These are phyloP conservation scores for Latrodectus hesperus DNA, from an alignment of 2,888 invertebrate species.

Conservation along the genomic window DNA sequence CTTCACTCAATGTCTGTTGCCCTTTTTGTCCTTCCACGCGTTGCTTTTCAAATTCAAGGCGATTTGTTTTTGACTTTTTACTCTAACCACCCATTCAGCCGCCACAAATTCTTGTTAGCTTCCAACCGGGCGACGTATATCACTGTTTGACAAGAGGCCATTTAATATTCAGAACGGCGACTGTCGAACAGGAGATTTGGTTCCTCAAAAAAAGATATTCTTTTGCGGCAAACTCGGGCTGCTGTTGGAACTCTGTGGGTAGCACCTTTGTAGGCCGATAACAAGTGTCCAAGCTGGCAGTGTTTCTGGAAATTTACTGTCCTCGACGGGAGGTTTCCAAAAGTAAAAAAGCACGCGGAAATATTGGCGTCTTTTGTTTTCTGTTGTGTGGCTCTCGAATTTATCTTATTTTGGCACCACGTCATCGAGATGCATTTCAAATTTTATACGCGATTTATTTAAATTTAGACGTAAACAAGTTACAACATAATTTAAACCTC, in stretches of 20 bases:
- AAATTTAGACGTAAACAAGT: no score
- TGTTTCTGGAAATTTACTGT: slow-evolving; percentile 45
- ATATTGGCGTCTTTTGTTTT: slow-evolving; percentile 18
- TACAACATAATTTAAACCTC: no score
- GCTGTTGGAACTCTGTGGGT: slow-evolving; percentile 22
- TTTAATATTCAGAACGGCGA: slow-evolving; percentile 36
- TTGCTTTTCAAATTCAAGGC: not conserved
- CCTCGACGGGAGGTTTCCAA: slow-evolving; percentile 47
- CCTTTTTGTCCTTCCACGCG: not conserved
- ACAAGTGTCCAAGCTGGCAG: slow-evolving; percentile 43
- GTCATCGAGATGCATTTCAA: no score
- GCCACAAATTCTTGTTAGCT: slow-evolving; percentile 14
- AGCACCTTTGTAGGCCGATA: slow-evolving; percentile 24
- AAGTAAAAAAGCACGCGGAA: slow-evolving; percentile 10
- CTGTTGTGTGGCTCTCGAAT: slow-evolving; percentile 1
- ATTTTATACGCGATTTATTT: no score
- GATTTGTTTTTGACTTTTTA: not conserved
- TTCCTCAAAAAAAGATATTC: slow-evolving; percentile 2
- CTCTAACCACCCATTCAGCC: not conserved
- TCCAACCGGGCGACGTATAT: slow-evolving; percentile 13
- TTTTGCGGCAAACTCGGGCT: slow-evolving; percentile 37
- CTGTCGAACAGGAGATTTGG: not conserved
- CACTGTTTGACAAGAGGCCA: slow-evolving; percentile 28
- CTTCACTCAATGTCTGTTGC: no score
- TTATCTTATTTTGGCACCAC: not conserved